A percentile compares a stretch with the other conserved stretches of the same genome.
Evolutionary conservation across 2,888 invertebrate species (phyloP).

Genomic region (Cephus rjabovi): DNA sequence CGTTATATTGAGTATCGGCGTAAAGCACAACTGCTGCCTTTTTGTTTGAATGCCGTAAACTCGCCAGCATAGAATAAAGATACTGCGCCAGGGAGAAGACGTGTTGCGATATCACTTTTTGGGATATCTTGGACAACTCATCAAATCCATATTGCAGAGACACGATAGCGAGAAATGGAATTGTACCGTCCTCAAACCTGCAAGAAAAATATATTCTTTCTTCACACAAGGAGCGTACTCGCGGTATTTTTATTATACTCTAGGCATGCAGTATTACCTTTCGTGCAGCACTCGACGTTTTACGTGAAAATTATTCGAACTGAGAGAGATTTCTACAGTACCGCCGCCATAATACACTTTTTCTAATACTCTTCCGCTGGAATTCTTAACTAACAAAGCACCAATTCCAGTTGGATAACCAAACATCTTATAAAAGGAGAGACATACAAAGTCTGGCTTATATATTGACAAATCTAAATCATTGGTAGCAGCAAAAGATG

Average conservation of each 20-base stretch:
- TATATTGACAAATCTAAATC: slow-evolving; percentile 77
- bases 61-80: slow-evolving; percentile 73
- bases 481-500: slow-evolving; percentile 83
- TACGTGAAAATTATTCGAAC: slow-evolving; percentile 77
- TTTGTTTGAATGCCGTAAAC: slow-evolving; percentile 80
- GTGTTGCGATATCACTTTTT: slow-evolving; percentile 77
- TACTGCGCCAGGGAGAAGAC: slow-evolving; percentile 82
- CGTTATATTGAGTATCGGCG: slow-evolving; percentile 76
- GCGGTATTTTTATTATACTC: background rate
- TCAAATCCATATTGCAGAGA: slow-evolving; percentile 87
- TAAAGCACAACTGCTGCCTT: slow-evolving; percentile 78
- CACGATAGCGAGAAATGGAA: slow-evolving; percentile 87
- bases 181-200: slow-evolving; percentile 95
- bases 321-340: slow-evolving; percentile 87
- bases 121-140: slow-evolving; percentile 71
- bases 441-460: slow-evolving; percentile 88
- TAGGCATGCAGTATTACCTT: slow-evolving; percentile 70
- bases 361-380: slow-evolving; percentile 71
- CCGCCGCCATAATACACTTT: slow-evolving; percentile 94
- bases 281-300: slow-evolving; percentile 77
- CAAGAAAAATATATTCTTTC: slow-evolving; percentile 42
- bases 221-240: background rate
- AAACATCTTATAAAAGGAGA: slow-evolving; percentile 98
- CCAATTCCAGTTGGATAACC: slow-evolving; percentile 96
- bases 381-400: slow-evolving; percentile 83